A percentile compares a stretch with the other conserved stretches of the same genome.
Evolutionary conservation across 1,140 invertebrate species (phyloP).

Genomic region (Scaptodrosophila lebanonensis): DNA sequence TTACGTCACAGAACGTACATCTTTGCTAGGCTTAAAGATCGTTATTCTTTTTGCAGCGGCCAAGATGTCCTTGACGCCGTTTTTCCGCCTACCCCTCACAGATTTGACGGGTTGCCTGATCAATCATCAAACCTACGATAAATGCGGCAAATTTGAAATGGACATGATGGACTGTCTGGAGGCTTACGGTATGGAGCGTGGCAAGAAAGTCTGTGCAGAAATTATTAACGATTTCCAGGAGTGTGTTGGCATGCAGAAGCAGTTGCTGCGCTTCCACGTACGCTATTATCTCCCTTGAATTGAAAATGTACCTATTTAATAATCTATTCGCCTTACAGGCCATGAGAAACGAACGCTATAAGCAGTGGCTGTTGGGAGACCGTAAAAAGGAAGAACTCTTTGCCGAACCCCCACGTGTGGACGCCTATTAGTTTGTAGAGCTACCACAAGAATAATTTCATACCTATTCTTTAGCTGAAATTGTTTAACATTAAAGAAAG

Average conservation of each 20-base stretch:
- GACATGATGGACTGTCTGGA: constrained; percentile 84
- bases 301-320: neutral
- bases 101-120: constrained; percentile 82
- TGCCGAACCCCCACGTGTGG: constrained; percentile 77
- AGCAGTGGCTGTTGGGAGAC: constrained; percentile 79
- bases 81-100: constrained; percentile 82
- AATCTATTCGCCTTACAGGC: constrained; percentile 55
- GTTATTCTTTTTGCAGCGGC: constrained; percentile 2
- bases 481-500: constrained; percentile 51
- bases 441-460: constrained; percentile 19
- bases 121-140: constrained; percentile 81
- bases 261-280: constrained; percentile 79
- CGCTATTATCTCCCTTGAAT: constrained; percentile 6
- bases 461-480: constrained; percentile 43
- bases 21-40: neutral
- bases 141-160: constrained; percentile 83
- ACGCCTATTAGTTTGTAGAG: constrained; percentile 75
- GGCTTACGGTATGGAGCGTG: constrained; percentile 83
- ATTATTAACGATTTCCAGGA: constrained; percentile 83
- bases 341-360: constrained; percentile 79
- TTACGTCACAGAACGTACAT: constrained; percentile 55
- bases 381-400: constrained; percentile 76
- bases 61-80: constrained; percentile 80
- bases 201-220: constrained; percentile 79
- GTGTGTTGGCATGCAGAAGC: constrained; percentile 81